phyloP scores from a whole-genome alignment of 2,888 invertebrate genomes.

The Monoplex corrugatus region DNA sequence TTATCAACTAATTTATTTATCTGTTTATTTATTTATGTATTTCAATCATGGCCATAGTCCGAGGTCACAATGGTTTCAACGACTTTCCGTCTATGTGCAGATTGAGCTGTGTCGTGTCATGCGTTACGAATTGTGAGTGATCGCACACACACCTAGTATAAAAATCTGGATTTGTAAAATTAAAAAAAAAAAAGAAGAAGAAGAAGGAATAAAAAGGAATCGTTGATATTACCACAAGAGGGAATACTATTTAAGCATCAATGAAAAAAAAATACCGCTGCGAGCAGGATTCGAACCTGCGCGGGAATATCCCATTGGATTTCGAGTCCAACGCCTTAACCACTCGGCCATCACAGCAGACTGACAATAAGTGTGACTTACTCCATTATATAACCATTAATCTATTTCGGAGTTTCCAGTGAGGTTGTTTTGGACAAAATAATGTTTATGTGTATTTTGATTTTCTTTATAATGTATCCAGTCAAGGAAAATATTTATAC shows the following conservation, averaged over 20 bases:
- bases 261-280: slow-evolving; percentile 51
- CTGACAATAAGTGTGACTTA: too few species aligned
- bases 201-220: not conserved
- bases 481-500: too few species aligned
- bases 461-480: too few species aligned
- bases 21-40: slow-evolving; percentile 48
- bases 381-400: too few species aligned
- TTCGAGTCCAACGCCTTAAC: slow-evolving; percentile 64
- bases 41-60: slow-evolving; percentile 68
- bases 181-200: not conserved
- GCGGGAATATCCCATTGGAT: slow-evolving; percentile 63
- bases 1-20: not conserved
- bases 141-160: not conserved
- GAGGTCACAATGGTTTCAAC: slow-evolving; percentile 69
- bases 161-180: not conserved
- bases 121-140: slow-evolving; percentile 68
- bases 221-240: not conserved
- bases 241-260: not conserved
- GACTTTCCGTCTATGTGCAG: slow-evolving; percentile 69
- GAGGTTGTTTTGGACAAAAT: too few species aligned
- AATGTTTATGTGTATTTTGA: too few species aligned
- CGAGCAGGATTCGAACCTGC: slow-evolving; percentile 63
- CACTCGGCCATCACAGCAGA: slow-evolving; percentile 62
- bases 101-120: slow-evolving; percentile 68
- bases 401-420: too few species aligned